Evolutionary conservation across 2,797 vertebrate genomes (phyloP).

Genomic region (Sarcophilus harrisii): DNA sequence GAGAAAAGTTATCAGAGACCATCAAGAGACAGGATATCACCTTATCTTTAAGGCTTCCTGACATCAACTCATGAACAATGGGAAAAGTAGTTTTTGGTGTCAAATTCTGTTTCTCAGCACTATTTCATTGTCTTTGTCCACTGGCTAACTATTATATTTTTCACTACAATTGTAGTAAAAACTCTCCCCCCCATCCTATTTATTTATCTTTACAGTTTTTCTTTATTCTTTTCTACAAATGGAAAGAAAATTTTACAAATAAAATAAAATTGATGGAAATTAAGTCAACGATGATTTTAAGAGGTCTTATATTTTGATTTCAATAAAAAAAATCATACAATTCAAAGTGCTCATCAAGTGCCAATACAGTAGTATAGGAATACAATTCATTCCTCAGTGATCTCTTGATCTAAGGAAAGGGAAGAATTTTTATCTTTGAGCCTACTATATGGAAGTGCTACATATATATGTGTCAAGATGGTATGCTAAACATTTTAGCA

Average conservation of each 20-base stretch:
- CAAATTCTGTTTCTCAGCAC: background rate
- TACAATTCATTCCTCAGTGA: too few relatives aligned
- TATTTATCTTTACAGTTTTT: too few relatives aligned
- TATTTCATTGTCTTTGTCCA: background rate
- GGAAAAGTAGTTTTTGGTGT: background rate
- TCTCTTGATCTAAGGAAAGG: background rate
- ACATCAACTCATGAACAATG: background rate
- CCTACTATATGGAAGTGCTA: background rate
- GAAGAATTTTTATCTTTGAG: background rate
- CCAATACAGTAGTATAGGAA: too few relatives aligned
- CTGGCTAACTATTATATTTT: background rate
- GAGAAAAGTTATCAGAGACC: background rate
- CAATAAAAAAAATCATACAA: too few relatives aligned
- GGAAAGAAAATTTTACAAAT: background rate
- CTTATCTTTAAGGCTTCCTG: background rate
- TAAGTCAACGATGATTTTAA: background rate
- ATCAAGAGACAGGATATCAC: background rate
- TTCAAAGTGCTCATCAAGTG: too few relatives aligned
- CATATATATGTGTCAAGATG: background rate
- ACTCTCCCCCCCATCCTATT: background rate
- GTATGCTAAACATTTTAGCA: conserved; percentile 18
- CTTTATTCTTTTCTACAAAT: background rate
- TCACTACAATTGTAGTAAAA: background rate
- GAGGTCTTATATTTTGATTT: background rate
- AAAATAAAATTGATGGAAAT: background rate